These are phyloP conservation scores for Conger conger DNA, from an alignment of 2,113 vertebrate genomes.

Conservation along the genomic window DNA sequence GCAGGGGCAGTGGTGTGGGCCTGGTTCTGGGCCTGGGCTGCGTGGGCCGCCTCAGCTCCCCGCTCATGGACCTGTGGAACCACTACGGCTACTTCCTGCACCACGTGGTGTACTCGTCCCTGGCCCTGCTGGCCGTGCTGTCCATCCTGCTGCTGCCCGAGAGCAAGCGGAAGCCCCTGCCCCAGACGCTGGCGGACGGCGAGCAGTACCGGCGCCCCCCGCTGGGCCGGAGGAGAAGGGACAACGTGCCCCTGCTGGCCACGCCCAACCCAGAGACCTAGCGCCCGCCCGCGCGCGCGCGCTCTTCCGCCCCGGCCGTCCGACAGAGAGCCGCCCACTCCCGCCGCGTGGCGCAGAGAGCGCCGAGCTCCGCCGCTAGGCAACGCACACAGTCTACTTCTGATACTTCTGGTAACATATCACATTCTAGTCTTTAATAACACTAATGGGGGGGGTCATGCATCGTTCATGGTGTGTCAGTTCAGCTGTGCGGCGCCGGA, in stretches of 20 bases:
- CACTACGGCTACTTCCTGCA: conserved; percentile 88
- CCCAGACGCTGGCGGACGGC: conserved; percentile 79
- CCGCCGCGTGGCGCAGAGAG: conserved; percentile 2
- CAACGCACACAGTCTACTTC: conserved; percentile 27
- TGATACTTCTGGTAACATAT: conserved; percentile 16
- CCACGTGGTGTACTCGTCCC: conserved; percentile 83
- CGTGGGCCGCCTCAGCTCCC: conserved; percentile 79
- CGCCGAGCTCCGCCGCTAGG: conserved; percentile 13
- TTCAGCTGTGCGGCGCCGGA: not conserved
- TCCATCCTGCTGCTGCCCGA: conserved; percentile 86
- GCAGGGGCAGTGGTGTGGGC: conserved; percentile 77
- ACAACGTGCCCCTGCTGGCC: conserved; percentile 83
- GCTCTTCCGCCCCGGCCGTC: not conserved
- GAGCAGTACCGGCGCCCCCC: conserved; percentile 83
- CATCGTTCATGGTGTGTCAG: not conserved
- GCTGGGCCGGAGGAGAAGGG: conserved; percentile 71
- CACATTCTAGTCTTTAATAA: conserved; percentile 7
- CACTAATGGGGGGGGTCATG: not conserved
- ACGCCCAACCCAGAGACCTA: conserved; percentile 80
- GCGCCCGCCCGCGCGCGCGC: conserved; percentile 28
- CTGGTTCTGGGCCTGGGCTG: conserved; percentile 76
- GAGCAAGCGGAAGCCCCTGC: conserved; percentile 85
- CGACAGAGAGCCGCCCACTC: not conserved
- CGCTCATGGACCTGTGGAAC: conserved; percentile 81
- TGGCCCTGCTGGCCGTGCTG: conserved; percentile 83